Base-by-base conservation (phyloP, 2,113 vertebrate species). In the Sander vitreus region DNA sequence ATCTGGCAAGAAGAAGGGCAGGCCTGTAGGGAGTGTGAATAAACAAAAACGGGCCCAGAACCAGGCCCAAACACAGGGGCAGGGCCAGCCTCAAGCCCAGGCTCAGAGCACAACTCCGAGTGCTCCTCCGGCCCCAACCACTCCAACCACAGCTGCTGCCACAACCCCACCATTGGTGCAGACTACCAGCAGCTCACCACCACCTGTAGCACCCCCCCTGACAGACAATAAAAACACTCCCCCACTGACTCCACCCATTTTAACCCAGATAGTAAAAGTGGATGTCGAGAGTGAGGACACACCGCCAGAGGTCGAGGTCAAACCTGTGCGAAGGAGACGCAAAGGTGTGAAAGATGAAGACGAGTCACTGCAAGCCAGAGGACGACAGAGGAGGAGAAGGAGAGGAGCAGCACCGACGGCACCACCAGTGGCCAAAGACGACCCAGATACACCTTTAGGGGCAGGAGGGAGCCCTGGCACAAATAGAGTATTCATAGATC, bases 1-100 rank as follows among this genome's bases (percentile, higher is more conserved):
- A 39, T 99, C 98, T 78, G 98, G 98, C 91, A 99, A 99, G 93
- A 99, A 99, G 89, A 99, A 98, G 90, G 98, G 98, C 53, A 94
- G 98, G 74, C 98, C 98, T 1, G 97, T 99, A 8, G 98, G 98
- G 69, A 99, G 98, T 0, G 98, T 99, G 74, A 99, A 99, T 91
- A 99, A 99, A 91, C 98, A 99, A 79, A 99, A 99, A 88, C 93
- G 95, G 64, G 88, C 90, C 33, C 94, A 95, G 86, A 89, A 54
- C 75, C 94, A 93, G 96, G 83, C 92, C 53, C 96, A 94, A 43
- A 80, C 86, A 2, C 91, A 84, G 95, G 80, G 93, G 5, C 96
- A 93, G 43, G 78, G 79, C 1, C 92, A 88, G 12, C 13, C 85
- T 10, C 95, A 91, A 43, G 84, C 69, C 6, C 94, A 91, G 18